Base-by-base conservation (phyloP, 2,113 vertebrate species). In the Dicaeum eximium region DNA sequence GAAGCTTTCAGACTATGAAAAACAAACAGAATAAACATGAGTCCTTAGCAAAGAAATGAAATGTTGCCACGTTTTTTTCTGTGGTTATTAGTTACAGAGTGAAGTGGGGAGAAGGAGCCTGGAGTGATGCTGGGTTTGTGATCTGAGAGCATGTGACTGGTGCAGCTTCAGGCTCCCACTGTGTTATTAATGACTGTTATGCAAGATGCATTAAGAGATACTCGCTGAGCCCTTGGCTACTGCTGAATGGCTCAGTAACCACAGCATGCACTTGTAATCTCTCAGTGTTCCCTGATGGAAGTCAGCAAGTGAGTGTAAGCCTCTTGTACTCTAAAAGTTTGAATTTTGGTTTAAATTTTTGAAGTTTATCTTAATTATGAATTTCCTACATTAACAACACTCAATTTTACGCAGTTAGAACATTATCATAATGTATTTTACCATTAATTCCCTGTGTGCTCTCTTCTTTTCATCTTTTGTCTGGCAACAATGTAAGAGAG, bases 201-300 rank as follows among this genome's bases (percentile, higher is more conserved):
- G 69, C 95, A 95, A 93, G 95, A 91, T 78, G 82, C 72, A 84
- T 67, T 71, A 88, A 62, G 65, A 92, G 86, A 93, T 64, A 86
- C 19, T 80, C 60, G n/a, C 87, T 33, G 40, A 88, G 92, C 88
- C 75, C 44, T 74, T 80, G 83, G 94, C 75, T 92, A 62, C 86
- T 84, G 72, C 30, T 92, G 95, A 92, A 81, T 44, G 92, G 94
- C 80, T 93, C 92, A 92, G 91, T 88, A 83, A 88, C 72, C 72
- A 51, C 5, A 47, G 56, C 69, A 96, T 56, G 64, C 42, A 58
- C n/a, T 48, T 1, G 0, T 57, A 69, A 87, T 82, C 28, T 82
- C 61, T 62, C 56, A 47, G 48, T 23, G 15, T 31, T 80, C 73
- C 64, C 25, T 30, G 80, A 40, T 40, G 22, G 37, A 92, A 58